phyloP scores from a whole-genome alignment of 2,797 vertebrate genomes.

The Pseudomugil tenellus region DNA sequence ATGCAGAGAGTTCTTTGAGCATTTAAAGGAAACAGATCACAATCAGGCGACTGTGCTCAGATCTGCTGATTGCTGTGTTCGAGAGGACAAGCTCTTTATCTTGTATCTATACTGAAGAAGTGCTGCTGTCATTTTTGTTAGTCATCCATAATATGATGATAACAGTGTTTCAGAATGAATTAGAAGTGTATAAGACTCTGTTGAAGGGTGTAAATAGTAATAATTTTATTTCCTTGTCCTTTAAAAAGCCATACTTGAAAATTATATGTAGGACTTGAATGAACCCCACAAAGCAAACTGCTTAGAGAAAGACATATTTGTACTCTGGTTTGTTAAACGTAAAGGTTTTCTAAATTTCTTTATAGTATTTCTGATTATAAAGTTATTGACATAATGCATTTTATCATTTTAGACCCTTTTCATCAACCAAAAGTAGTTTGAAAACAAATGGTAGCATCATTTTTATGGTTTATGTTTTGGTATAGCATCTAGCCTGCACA shows the following conservation, averaged over 20 bases:
- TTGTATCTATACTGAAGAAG: constrained; percentile 48
- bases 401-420: not conserved
- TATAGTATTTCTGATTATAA: not conserved
- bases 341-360: not conserved
- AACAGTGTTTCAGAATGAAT: constrained; percentile 41
- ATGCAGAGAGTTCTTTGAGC: constrained; percentile 73
- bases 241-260: constrained; percentile 12
- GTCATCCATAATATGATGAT: constrained; percentile 55
- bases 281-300: not conserved
- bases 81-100: constrained; percentile 53
- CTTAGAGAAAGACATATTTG: not conserved
- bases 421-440: not conserved
- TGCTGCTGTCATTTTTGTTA: constrained; percentile 45
- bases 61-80: constrained; percentile 69
- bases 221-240: constrained; percentile 24
- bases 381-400: not conserved
- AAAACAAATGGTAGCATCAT: not conserved
- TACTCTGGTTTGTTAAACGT: not conserved
- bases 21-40: constrained; percentile 77
- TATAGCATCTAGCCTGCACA: not conserved
- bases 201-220: constrained; percentile 23
- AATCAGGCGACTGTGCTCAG: constrained; percentile 67
- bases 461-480: not conserved
- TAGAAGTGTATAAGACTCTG: constrained; percentile 16
- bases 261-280: constrained; percentile 26